Evolutionary conservation across 2,797 vertebrate species (phyloP).

Genomic region (Manis javanica): DNA sequence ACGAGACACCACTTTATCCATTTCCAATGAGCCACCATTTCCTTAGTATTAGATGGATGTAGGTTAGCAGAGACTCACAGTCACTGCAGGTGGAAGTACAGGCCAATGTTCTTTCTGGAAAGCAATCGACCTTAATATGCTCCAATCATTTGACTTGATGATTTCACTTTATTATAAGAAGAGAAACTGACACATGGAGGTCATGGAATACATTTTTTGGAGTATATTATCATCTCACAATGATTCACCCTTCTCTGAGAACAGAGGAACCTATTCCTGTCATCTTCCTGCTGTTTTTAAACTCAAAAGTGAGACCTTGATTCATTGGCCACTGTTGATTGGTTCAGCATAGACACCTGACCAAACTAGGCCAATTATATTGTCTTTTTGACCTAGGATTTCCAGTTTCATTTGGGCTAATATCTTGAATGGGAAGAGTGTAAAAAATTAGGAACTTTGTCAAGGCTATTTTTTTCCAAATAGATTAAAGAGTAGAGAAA

Average conservation of each 20-base stretch:
- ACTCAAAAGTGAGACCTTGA: neutral
- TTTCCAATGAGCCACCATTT: neutral
- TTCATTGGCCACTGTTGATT: neutral
- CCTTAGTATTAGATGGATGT: neutral
- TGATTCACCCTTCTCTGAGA: neutral
- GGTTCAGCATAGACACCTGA: neutral
- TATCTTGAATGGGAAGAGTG: neutral
- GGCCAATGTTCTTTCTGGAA: neutral
- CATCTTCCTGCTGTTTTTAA: neutral
- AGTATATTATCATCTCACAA: neutral
- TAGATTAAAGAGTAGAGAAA: neutral
- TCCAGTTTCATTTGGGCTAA: conserved; percentile 7
- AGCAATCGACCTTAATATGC: neutral
- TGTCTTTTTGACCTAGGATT: conserved; percentile 11
- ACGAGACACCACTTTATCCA: neutral
- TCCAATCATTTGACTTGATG: neutral
- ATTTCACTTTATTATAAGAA: neutral
- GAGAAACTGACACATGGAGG: neutral
- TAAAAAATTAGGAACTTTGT: conserved; percentile 40
- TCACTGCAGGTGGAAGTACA: neutral
- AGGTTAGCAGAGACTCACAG: neutral
- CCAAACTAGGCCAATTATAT: neutral
- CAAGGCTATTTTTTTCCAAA: neutral
- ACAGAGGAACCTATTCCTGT: neutral
- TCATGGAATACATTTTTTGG: neutral